A percentile compares a stretch with the other conserved stretches of the same genome.
Conservation (phyloP, 2,113 vertebrate species). For the Sula dactylatra region DNA sequence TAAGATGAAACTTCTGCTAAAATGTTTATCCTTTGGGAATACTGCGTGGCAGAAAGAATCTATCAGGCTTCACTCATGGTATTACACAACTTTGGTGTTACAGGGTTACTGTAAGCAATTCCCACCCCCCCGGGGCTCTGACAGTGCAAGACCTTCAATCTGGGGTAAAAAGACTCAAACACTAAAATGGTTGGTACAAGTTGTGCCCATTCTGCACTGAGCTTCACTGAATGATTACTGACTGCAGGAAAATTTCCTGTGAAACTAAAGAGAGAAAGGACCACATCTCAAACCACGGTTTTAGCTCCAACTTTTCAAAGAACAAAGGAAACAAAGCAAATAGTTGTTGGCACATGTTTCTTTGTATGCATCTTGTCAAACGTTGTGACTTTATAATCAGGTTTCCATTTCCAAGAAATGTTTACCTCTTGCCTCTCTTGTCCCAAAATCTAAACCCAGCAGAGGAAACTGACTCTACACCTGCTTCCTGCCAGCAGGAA, state of each 20-base stretch:
- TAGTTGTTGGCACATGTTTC: neutral
- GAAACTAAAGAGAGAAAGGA: neutral
- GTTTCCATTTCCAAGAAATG: neutral
- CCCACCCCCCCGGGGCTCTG: neutral
- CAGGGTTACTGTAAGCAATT: neutral
- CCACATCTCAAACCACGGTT: neutral
- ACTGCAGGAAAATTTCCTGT: neutral
- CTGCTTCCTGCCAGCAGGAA: neutral
- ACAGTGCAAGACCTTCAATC: neutral
- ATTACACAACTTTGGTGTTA: neutral
- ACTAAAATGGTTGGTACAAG: neutral
- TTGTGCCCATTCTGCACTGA: neutral
- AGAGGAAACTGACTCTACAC: neutral
- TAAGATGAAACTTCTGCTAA: neutral
- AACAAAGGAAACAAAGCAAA: neutral
- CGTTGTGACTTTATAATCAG: neutral
- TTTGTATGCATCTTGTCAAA: neutral
- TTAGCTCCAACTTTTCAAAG: neutral
- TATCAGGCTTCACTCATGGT: neutral
- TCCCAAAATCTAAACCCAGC: neutral
- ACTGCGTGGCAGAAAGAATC: neutral
- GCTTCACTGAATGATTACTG: neutral
- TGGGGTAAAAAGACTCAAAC: neutral
- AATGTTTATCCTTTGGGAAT: neutral
- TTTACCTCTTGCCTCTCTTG: neutral